Base-by-base conservation (phyloP, 2,888 invertebrate species). In the Leptinotarsa rubiginosa region DNA sequence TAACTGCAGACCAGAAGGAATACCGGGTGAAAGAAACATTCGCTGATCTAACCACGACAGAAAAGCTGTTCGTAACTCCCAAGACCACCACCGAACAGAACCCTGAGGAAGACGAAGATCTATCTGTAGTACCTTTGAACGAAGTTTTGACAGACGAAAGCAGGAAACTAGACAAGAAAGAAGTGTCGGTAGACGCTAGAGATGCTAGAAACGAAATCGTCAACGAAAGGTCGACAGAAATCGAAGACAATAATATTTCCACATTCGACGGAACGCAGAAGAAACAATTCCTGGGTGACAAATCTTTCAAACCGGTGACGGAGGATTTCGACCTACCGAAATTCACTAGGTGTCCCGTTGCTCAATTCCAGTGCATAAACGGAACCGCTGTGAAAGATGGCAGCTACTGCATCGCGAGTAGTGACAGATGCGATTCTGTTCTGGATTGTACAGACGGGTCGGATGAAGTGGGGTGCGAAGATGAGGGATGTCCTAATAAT, bases 391-490 rank as follows among this genome's bases (percentile, higher is more conserved):
- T 87, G 18, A 89, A 88, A 76, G 90, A 91, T 79, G 91, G 91
- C 4, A 90, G 89, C 47, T 90, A 90, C 75, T 92, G 92, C 81
- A 89, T 92, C 12, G 85, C 88, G 66, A 83, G 87, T 62, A 85
- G 81, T 70, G 86, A 88, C 86, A 87, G 81, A 82, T 92, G 92
- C 77, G 91, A 92, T 83, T 90, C 91, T 0, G 89, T 90, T 68
- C 88, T 88, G 47, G 91, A 92, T 80, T 92, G 92, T 80, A 90
- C 89, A 0, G 92, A 92, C 82, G 91, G 90, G 41, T 92, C 92
- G 0, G 92, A 92, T 83, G 92, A 92, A 84, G 77, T 87, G 13
- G 88, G 90, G 18, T 92, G 92, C 82, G 85, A 88, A 65, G 87
- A 89, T 81, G 87, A 89, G 65, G 88, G 89, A n/a, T 92, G 92